A percentile compares a stretch with the other conserved stretches of the same genome.
phyloP scores from a whole-genome alignment of 2,113 vertebrate species.

The Steatornis caripensis region DNA sequence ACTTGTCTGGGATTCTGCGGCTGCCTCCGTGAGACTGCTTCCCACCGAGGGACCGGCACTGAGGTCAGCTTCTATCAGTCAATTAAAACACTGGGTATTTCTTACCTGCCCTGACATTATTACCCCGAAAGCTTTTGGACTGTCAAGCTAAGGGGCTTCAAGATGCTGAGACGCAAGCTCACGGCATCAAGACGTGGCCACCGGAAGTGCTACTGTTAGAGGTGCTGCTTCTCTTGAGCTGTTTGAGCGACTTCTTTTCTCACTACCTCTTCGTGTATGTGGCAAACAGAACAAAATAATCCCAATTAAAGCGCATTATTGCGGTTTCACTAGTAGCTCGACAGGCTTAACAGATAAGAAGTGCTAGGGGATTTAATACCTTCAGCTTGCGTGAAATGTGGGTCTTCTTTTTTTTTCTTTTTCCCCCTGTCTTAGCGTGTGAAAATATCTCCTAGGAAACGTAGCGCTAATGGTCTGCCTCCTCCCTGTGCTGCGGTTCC shows the following conservation, averaged over 20 bases:
- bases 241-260: neutral
- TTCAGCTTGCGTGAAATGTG: neutral
- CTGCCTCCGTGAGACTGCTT: rapidly evolving
- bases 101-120: neutral
- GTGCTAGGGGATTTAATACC: neutral
- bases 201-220: rapidly evolving
- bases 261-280: neutral
- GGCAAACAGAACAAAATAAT: neutral
- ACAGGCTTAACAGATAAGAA: neutral
- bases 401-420: too few relatives aligned
- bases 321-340: neutral
- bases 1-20: neutral
- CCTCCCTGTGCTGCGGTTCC: neutral
- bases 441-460: conserved; percentile 63
- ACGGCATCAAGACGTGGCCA: neutral
- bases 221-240: rapidly evolving
- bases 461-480: neutral
- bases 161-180: neutral
- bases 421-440: neutral
- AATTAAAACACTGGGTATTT: rapidly evolving
- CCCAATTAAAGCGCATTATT: neutral
- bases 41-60: neutral
- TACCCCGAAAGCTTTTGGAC: neutral
- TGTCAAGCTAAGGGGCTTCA: rapidly evolving
- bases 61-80: rapidly evolving